Conservation (phyloP, 2,888 invertebrate species). For the Conops quadrifasciatus region DNA sequence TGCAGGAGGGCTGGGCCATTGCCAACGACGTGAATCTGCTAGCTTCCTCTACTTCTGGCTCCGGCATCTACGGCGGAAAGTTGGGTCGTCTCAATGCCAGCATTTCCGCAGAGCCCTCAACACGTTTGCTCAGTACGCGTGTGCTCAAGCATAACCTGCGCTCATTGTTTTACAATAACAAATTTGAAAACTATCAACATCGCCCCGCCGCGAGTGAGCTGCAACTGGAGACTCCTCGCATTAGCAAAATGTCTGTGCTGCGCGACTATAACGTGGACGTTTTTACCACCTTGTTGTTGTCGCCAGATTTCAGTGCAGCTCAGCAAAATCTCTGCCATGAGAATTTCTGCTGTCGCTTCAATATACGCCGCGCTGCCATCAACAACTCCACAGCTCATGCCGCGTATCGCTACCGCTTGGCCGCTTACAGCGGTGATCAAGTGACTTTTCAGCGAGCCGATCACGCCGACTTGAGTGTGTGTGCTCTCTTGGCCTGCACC, state of each 20-base stretch:
- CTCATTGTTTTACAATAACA: background rate
- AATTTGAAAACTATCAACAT: slow-evolving; percentile 25
- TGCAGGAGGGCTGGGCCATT: slow-evolving; percentile 71
- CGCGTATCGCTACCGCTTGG: slow-evolving; percentile 57
- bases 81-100: slow-evolving; percentile 54
- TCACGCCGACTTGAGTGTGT: slow-evolving; percentile 65
- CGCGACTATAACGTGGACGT: slow-evolving; percentile 57
- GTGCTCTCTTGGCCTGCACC: slow-evolving; percentile 67
- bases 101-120: slow-evolving; percentile 49
- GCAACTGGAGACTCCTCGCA: slow-evolving; percentile 44
- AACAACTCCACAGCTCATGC: slow-evolving; percentile 40
- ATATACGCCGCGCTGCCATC: slow-evolving; percentile 41
- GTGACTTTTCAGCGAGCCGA: slow-evolving; percentile 59
- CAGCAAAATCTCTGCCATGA: slow-evolving; percentile 41
- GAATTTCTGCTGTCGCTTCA: slow-evolving; percentile 62
- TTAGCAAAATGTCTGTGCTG: slow-evolving; percentile 48
- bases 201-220: slow-evolving; percentile 45
- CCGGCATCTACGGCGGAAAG: slow-evolving; percentile 70
- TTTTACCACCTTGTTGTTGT: slow-evolving; percentile 48
- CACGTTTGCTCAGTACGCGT: slow-evolving; percentile 49
- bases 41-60: slow-evolving; percentile 71
- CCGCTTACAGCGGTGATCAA: slow-evolving; percentile 51
- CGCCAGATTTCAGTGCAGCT: slow-evolving; percentile 38
- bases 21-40: slow-evolving; percentile 70
- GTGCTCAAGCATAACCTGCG: slow-evolving; percentile 51